phyloP scores from a whole-genome alignment of 2,797 vertebrate species.

The Parambassis ranga region DNA sequence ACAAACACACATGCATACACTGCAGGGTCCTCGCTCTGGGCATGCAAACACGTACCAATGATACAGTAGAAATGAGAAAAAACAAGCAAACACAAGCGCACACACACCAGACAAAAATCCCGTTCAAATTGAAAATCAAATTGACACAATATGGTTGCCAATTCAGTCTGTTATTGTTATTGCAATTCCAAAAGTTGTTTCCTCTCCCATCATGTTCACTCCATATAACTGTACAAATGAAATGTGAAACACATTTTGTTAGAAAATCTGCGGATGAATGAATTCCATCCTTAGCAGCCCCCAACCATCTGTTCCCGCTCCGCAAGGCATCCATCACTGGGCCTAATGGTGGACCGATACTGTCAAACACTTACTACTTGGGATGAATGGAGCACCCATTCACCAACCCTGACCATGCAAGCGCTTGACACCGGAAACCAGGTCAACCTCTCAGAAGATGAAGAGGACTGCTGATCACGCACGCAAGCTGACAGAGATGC shows the following conservation, averaged over 20 bases:
- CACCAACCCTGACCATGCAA: slow-evolving; percentile 39
- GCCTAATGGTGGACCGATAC: slow-evolving; percentile 52
- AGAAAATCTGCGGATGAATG: slow-evolving; percentile 7
- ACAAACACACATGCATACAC: slow-evolving; percentile 48
- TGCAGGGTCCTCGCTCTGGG: slow-evolving; percentile 30
- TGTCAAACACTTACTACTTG: slow-evolving; percentile 40
- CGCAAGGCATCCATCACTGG: slow-evolving; percentile 54
- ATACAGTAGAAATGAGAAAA: slow-evolving; percentile 17
- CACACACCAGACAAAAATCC: neutral
- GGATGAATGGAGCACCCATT: slow-evolving; percentile 48
- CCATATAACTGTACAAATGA: neutral
- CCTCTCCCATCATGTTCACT: neutral
- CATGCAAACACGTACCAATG: slow-evolving; percentile 41
- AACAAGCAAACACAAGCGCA: slow-evolving; percentile 1
- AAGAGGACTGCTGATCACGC: slow-evolving; percentile 28
- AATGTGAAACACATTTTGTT: slow-evolving; percentile 5
- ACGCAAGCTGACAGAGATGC: neutral
- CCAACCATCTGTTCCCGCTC: slow-evolving; percentile 48
- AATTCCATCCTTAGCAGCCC: slow-evolving; percentile 27
- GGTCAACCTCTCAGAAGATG: slow-evolving; percentile 62
- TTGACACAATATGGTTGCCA: neutral
- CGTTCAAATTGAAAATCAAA: neutral
- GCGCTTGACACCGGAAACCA: slow-evolving; percentile 67
- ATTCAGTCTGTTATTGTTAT: too few relatives aligned
- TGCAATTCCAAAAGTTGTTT: too few relatives aligned